Conservation (phyloP, 2,888 invertebrate species). For the Serripes groenlandicus region DNA sequence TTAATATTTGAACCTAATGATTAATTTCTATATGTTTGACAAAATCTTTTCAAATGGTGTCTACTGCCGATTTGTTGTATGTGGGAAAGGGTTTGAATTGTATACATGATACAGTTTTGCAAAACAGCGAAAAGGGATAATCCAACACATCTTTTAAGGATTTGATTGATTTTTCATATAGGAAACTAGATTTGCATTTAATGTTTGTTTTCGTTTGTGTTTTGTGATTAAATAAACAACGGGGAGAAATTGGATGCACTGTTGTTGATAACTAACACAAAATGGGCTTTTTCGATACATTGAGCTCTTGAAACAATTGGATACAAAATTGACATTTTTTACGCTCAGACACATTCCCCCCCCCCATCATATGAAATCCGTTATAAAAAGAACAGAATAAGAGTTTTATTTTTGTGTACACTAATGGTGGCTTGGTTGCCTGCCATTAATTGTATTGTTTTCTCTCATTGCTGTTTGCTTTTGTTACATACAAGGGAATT, state of each 20-base stretch:
- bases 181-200: conserved; percentile 21
- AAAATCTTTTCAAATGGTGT: no score
- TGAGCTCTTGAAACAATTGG: conserved; percentile 8
- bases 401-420: neutral
- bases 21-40: no score
- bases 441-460: neutral
- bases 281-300: conserved; percentile 12
- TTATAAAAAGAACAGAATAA: neutral
- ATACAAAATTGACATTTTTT: neutral
- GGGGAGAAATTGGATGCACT: conserved; percentile 21
- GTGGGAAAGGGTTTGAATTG: no score
- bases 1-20: no score
- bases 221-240: conserved; percentile 21
- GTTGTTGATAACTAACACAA: conserved; percentile 16
- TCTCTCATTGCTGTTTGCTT: neutral
- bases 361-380: neutral
- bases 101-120: neutral
- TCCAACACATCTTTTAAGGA: neutral
- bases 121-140: neutral
- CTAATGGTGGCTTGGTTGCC: neutral
- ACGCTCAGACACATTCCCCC: no score
- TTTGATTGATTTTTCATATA: conserved; percentile 16
- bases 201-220: conserved; percentile 15
- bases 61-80: no score
- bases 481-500: no score